Evolutionary conservation across 2,113 vertebrate genomes (phyloP).

Genomic region (Jaculus jaculus): DNA sequence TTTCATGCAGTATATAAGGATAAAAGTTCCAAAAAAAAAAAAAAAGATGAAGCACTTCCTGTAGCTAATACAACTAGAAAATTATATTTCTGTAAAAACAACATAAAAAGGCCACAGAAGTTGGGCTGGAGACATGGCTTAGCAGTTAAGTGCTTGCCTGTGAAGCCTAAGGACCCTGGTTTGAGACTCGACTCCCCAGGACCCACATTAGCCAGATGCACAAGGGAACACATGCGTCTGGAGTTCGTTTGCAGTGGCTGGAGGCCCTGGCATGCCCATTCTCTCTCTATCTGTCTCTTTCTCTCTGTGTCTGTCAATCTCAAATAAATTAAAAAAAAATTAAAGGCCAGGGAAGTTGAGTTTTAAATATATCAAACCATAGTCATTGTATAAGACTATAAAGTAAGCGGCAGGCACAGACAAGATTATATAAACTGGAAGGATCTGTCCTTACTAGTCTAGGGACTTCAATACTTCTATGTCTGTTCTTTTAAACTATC

Average conservation of each 20-base stretch:
- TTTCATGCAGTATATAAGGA: background rate
- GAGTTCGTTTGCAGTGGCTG: too few species aligned
- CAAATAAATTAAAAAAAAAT: too few species aligned
- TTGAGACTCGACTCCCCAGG: too few species aligned
- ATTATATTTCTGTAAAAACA: background rate
- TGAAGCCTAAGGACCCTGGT: too few species aligned
- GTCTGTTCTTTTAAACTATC: background rate
- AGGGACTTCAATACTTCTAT: background rate
- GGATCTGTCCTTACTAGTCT: background rate
- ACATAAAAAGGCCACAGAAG: too few species aligned
- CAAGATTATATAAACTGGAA: background rate
- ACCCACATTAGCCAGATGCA: too few species aligned
- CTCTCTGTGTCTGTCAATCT: too few species aligned
- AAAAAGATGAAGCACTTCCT: background rate
- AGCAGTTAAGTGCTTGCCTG: too few species aligned
- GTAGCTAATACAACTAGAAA: background rate
- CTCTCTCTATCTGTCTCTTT: too few species aligned
- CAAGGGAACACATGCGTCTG: too few species aligned
- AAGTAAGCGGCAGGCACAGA: background rate
- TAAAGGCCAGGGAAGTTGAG: background rate
- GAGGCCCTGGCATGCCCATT: too few species aligned
- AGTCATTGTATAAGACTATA: background rate
- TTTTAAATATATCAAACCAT: conserved; percentile 6
- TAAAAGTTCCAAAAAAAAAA: background rate
- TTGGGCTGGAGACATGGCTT: too few species aligned